phyloP scores from a whole-genome alignment of 2,113 vertebrate species.

The Aegotheles bennettii region DNA sequence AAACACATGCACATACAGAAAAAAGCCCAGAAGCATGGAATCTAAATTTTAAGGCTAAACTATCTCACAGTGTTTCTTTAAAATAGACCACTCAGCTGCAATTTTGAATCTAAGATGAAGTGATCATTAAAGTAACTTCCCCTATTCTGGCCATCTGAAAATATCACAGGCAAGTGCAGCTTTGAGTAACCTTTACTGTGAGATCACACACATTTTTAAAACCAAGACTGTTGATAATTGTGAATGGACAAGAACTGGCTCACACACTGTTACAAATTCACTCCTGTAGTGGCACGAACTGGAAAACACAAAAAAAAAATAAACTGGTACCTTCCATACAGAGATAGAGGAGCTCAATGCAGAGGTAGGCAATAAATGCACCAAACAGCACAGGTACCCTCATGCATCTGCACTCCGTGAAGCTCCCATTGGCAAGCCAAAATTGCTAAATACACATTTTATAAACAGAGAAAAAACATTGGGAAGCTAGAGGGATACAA shows the following conservation, averaged over 20 bases:
- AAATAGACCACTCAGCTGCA: not conserved
- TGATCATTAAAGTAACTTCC: not conserved
- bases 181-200: not conserved
- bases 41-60: not conserved
- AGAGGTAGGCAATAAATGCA: not conserved
- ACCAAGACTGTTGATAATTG: not conserved
- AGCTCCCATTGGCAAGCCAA: not conserved
- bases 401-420: rapidly evolving
- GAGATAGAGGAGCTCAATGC: not conserved
- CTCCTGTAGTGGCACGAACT: not conserved
- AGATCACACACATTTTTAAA: not conserved
- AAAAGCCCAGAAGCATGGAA: not conserved
- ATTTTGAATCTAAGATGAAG: not conserved
- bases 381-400: not conserved
- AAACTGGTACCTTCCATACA: not conserved
- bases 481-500: not conserved
- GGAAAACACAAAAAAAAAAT: not conserved
- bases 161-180: not conserved
- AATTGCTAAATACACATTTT: not conserved
- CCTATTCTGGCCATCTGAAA: not conserved
- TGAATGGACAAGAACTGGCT: not conserved
- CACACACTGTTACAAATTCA: not conserved
- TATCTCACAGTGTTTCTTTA: not conserved
- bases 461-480: not conserved
- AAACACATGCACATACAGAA: not conserved